Evolutionary conservation across 2,888 invertebrate species (phyloP).

Genomic region (Eurytoma adleriae): DNA sequence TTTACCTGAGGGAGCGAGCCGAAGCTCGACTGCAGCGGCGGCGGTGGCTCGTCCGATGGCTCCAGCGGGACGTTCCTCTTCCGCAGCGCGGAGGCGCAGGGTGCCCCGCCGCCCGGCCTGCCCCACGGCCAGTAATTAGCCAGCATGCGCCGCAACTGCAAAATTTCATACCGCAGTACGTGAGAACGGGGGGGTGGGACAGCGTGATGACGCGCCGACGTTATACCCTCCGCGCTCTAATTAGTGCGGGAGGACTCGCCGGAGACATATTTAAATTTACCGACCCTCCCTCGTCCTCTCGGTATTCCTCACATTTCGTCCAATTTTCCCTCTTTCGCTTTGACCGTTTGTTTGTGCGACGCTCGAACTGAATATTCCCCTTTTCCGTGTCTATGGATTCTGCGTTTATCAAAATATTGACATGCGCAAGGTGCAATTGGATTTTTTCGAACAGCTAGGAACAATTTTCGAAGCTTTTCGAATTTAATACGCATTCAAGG

Average conservation of each 20-base stretch:
- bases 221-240: background rate
- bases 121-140: constrained; percentile 89
- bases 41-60: constrained; percentile 69
- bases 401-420: no score
- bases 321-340: constrained; percentile 1
- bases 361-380: no score
- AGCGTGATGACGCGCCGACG: constrained; percentile 10
- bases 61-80: constrained; percentile 83
- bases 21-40: background rate
- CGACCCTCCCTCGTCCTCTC: background rate
- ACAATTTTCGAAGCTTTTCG: no score
- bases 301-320: background rate
- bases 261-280: no score
- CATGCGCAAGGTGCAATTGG: no score
- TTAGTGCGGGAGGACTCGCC: background rate
- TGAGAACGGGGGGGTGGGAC: constrained; percentile 1
- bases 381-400: no score
- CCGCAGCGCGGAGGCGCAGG: constrained; percentile 81
- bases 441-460: no score
- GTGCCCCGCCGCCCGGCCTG: constrained; percentile 85
- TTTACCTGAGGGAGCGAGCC: constrained; percentile 29
- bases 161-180: constrained; percentile 37
- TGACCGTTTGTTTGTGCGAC: background rate
- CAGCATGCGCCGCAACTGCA: constrained; percentile 83
- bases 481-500: no score